Conservation (phyloP, 1,140 invertebrate species). For the Xylocopa sonorina region DNA sequence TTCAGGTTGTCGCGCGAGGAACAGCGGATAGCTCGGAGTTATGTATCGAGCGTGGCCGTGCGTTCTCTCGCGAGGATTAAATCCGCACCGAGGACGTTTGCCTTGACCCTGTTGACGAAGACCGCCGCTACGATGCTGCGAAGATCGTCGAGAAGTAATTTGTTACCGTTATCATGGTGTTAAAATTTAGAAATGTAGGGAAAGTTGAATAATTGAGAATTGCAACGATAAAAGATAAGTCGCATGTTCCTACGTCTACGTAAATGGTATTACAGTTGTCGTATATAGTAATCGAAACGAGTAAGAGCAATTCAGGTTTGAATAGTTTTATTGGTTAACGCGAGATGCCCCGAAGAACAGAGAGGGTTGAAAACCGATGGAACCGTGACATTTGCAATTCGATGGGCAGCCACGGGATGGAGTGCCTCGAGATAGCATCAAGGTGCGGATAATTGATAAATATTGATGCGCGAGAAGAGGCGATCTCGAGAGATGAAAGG, state of each 20-base stretch:
- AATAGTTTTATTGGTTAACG: no score
- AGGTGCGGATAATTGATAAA: conserved; percentile 49
- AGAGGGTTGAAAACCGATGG: not conserved
- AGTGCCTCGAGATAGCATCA: not conserved
- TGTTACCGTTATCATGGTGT: no score
- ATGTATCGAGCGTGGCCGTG: conserved; percentile 37
- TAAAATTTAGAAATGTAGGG: no score
- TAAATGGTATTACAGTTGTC: no score
- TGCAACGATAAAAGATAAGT: no score
- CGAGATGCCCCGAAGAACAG: no score
- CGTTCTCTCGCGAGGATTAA: conserved; percentile 54
- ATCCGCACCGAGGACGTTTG: conserved; percentile 40
- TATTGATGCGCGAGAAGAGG: conserved; percentile 36
- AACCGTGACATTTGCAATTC: conserved; percentile 17
- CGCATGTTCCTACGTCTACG: no score
- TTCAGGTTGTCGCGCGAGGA: conserved; percentile 47
- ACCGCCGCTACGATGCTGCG: no score
- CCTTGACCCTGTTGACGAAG: not conserved
- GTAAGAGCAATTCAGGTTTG: no score
- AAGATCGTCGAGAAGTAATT: no score
- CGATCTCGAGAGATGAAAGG: conserved; percentile 36
- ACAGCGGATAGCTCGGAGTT: conserved; percentile 30
- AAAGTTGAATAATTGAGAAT: no score
- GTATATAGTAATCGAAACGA: no score
- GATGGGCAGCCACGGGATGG: not conserved